Evolutionary conservation across 2,888 invertebrate species (phyloP).

Genomic region (Palloptera scutellata): DNA sequence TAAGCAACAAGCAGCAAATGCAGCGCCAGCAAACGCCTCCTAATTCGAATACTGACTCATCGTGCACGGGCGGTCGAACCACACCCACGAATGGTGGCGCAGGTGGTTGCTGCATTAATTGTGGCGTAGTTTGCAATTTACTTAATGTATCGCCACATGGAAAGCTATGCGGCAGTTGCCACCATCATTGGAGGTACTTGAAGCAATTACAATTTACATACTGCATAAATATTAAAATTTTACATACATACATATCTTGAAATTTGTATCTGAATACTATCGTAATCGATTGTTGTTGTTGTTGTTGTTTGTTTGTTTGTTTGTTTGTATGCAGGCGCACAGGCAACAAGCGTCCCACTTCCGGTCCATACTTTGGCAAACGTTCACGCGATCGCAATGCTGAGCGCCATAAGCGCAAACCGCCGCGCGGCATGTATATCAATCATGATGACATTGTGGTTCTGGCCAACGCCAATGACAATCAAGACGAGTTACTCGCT

Average conservation of each 20-base stretch:
- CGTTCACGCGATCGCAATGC: conserved; percentile 60
- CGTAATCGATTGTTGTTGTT: conserved; percentile 17
- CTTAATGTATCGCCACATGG: conserved; percentile 79
- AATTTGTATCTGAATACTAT: conserved; percentile 4
- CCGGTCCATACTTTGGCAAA: conserved; percentile 68
- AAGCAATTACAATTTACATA: conserved; percentile 23
- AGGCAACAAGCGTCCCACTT: conserved; percentile 80
- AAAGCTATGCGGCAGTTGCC: conserved; percentile 83
- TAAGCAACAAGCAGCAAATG: conserved; percentile 39
- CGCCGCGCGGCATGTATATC: conserved; percentile 96
- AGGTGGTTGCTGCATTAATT: conserved; percentile 64
- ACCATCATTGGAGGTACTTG: conserved; percentile 83
- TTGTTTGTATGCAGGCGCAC: conserved; percentile 71
- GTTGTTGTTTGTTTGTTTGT: conserved; percentile 6
- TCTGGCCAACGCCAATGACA: conserved; percentile 71
- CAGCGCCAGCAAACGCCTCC: conserved; percentile 41
- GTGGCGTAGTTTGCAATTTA: conserved; percentile 79
- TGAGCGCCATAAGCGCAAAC: conserved; percentile 78
- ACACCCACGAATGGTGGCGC: conserved; percentile 30
- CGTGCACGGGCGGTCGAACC: conserved; percentile 40
- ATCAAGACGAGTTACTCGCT: conserved; percentile 80
- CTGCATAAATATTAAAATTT: conserved; percentile 2
- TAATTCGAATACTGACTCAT: conserved; percentile 39
- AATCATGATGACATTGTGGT: conserved; percentile 96
- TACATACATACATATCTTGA: conserved; percentile 17